Conservation (phyloP, 2,113 vertebrate genomes). For the Pristiophorus japonicus region DNA sequence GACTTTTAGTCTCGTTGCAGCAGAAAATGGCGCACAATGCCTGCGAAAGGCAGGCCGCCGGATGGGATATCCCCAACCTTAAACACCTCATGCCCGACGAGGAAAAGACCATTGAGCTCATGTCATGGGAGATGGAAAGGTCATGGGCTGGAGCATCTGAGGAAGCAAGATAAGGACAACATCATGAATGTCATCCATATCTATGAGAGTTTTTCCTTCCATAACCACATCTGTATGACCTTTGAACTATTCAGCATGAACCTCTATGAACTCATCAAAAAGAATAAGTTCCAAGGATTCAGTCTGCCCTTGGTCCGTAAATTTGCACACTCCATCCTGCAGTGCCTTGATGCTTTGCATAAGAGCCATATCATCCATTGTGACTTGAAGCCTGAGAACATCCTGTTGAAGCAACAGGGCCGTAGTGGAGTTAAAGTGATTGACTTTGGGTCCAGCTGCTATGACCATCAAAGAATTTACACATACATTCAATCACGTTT, state of each 20-base stretch:
- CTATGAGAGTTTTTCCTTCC: constrained; percentile 37
- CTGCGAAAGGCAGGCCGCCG: too few relatives aligned
- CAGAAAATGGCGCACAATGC: neutral
- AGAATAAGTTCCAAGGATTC: constrained; percentile 36
- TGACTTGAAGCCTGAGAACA: constrained; percentile 39
- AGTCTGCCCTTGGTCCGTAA: constrained; percentile 38
- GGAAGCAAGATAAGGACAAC: constrained; percentile 37
- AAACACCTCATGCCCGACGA: neutral
- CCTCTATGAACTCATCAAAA: constrained; percentile 39
- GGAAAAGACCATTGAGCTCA: neutral
- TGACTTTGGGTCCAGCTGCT: constrained; percentile 40
- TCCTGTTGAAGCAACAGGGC: constrained; percentile 38
- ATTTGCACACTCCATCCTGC: constrained; percentile 40
- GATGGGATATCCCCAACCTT: neutral
- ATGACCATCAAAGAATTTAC: constrained; percentile 37
- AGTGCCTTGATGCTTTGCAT: constrained; percentile 39
- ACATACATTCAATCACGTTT: constrained; percentile 40
- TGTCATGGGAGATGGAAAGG: neutral
- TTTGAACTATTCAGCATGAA: constrained; percentile 38
- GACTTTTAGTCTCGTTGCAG: neutral
- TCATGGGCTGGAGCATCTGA: neutral
- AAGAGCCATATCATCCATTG: constrained; percentile 39
- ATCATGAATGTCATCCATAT: constrained; percentile 37
- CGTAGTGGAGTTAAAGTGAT: constrained; percentile 39
- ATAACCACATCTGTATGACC: constrained; percentile 39